Percentiles rank a stretch among this genome's conserved stretches.
phyloP scores from a whole-genome alignment of 2,797 vertebrate genomes.

The Sylvilagus floridanus region DNA sequence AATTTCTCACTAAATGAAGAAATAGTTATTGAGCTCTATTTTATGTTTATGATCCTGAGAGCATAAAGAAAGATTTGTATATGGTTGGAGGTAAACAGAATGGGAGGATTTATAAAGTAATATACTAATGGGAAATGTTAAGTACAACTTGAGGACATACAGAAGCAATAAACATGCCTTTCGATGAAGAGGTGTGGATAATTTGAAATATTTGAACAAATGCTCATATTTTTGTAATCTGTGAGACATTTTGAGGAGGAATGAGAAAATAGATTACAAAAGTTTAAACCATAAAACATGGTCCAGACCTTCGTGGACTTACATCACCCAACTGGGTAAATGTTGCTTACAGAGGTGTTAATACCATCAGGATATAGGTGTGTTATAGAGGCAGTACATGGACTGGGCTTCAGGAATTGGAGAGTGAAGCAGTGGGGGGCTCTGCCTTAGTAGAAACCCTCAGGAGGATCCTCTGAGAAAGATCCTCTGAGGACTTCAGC shows the following conservation, averaged over 20 bases:
- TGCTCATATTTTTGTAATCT: background rate
- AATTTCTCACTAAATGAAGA: background rate
- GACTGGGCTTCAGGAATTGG: background rate
- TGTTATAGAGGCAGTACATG: background rate
- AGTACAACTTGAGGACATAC: background rate
- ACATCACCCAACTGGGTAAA: background rate
- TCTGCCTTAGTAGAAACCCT: background rate
- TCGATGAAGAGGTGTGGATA: background rate
- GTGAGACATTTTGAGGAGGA: background rate
- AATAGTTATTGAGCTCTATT: background rate
- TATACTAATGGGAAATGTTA: background rate
- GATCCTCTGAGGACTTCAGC: background rate
- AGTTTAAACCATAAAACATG: background rate
- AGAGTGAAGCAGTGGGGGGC: background rate
- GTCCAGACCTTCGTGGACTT: background rate
- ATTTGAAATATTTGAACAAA: background rate
- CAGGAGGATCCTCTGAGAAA: background rate
- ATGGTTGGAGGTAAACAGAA: background rate
- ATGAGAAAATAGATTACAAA: background rate
- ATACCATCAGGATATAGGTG: fast-evolving
- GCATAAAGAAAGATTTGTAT: background rate
- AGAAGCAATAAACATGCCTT: background rate
- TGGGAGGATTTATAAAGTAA: background rate
- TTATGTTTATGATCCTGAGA: background rate
- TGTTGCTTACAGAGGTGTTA: background rate